Percentiles rank a stretch among this genome's conserved stretches.
Evolutionary conservation across 92 coral and sea anemone genomes (phyloP).

Genomic region (Diadumene lineata): DNA sequence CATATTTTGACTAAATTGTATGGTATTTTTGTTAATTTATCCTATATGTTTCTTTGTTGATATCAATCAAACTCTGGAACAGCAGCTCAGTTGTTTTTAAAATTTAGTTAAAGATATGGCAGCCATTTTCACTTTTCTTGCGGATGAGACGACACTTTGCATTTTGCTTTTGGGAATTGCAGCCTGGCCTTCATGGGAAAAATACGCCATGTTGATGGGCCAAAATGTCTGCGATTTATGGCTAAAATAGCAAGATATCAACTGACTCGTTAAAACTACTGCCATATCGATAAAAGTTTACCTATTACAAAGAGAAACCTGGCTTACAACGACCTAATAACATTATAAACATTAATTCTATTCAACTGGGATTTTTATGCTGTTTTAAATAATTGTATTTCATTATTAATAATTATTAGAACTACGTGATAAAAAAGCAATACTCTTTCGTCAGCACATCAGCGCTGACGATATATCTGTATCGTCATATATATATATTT

Average conservation of each 20-base stretch:
- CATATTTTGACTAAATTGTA: neutral
- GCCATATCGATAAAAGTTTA: neutral
- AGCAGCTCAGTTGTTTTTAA: neutral
- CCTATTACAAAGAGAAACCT: neutral
- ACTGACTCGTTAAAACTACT: neutral
- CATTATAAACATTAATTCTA: neutral
- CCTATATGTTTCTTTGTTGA: neutral
- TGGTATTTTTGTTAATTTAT: neutral
- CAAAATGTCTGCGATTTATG: too few species aligned
- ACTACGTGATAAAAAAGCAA: slow-evolving; percentile 15
- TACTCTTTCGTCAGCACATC: neutral
- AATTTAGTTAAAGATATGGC: neutral
- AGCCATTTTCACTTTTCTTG: too few species aligned
- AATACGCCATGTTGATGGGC: neutral
- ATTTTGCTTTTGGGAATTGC: neutral
- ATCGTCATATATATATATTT: neutral
- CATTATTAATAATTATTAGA: neutral
- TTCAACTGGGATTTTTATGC: neutral
- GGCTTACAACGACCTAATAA: neutral
- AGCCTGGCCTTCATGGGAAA: neutral
- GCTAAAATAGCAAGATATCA: too few species aligned
- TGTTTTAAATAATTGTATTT: slow-evolving; percentile 6
- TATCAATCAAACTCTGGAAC: neutral
- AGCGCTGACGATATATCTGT: slow-evolving; percentile 3
- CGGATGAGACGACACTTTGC: neutral